A percentile compares a stretch with the other conserved stretches of the same genome.
Evolutionary conservation across 2,797 vertebrate genomes (phyloP).

Genomic region (Pantherophis vulpinus): DNA sequence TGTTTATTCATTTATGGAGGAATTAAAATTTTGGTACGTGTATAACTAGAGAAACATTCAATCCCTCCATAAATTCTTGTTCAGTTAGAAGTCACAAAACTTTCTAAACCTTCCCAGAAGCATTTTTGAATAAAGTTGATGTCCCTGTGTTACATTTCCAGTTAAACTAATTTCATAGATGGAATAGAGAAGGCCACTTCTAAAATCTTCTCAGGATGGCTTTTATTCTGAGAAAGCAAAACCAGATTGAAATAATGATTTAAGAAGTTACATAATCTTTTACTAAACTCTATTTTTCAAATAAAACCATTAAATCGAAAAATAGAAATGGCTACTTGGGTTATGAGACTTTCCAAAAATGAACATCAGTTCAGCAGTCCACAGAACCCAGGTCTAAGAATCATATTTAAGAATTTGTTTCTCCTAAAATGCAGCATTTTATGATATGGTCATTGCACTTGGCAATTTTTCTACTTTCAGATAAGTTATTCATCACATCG

Average conservation of each 20-base stretch:
- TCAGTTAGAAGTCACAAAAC: background rate
- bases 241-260: background rate
- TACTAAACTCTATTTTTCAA: background rate
- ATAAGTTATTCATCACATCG: background rate
- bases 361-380: background rate
- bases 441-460: background rate
- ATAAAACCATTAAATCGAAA: background rate
- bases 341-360: background rate
- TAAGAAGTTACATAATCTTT: background rate
- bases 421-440: background rate
- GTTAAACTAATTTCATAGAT: background rate
- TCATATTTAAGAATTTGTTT: background rate
- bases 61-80: background rate
- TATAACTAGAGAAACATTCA: background rate
- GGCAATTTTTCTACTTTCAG: background rate
- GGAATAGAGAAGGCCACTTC: background rate
- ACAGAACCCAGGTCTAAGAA: background rate
- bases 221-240: background rate
- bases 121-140: no score
- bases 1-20: background rate
- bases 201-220: background rate
- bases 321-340: background rate
- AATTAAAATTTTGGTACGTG: background rate
- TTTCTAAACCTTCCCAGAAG: background rate
- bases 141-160: background rate